Percentiles rank a stretch among this genome's conserved stretches.
phyloP scores from a whole-genome alignment of 2,113 vertebrate genomes.

The Fukomys damarensis region DNA sequence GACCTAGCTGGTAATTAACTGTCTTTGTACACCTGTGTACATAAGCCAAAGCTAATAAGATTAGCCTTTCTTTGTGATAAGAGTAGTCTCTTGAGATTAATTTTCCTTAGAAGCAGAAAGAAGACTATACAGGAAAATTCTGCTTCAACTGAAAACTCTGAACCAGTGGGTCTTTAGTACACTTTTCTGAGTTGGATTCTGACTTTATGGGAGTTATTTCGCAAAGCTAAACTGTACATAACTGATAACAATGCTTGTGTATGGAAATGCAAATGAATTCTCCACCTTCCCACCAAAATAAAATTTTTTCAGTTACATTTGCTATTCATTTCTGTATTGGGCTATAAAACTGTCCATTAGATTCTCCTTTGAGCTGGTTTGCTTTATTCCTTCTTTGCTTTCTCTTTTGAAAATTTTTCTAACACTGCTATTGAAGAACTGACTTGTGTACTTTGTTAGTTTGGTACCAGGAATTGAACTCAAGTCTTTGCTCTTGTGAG shows the following conservation, averaged over 20 bases:
- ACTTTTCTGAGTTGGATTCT: neutral
- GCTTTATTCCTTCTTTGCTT: neutral
- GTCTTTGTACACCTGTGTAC: accelerated
- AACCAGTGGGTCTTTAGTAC: accelerated
- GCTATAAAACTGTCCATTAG: neutral
- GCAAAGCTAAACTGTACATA: neutral
- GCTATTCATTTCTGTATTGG: neutral
- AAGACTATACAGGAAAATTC: neutral
- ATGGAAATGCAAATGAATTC: neutral
- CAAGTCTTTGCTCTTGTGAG: no score
- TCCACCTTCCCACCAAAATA: no score
- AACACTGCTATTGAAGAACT: neutral
- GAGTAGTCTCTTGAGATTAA: neutral
- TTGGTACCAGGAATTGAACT: no score
- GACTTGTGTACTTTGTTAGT: neutral
- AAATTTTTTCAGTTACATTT: no score
- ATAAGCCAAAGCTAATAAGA: neutral
- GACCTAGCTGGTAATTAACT: accelerated
- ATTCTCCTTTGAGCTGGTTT: neutral
- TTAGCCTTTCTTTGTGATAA: neutral
- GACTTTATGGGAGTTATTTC: neutral
- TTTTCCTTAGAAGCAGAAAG: neutral
- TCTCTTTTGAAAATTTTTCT: neutral
- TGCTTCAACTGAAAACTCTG: neutral
- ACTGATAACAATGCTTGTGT: neutral